Base-by-base conservation (phyloP, 2,113 vertebrate genomes). In the Nestor notabilis region DNA sequence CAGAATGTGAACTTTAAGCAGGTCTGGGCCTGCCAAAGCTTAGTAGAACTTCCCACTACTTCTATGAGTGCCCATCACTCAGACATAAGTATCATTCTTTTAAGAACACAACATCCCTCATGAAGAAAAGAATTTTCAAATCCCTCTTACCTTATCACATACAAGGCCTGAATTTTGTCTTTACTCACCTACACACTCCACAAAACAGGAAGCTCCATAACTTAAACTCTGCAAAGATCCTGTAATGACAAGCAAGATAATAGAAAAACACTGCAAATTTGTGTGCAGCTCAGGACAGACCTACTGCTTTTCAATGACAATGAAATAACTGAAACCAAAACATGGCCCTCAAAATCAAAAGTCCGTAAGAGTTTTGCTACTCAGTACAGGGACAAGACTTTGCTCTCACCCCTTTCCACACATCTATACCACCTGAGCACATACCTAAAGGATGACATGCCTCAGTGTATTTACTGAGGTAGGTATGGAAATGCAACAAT, bases 181-280 rank as follows among this genome's bases (percentile, higher is more conserved):
- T 81, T n/a, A 70, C 96, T 97, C 64, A 97, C 97, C 95, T 66
- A 52, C 2, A 11, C 95, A 97, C 13, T 66, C 87, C 1, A 15
- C 64, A 87, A 50, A 53, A 78, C 94, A 96, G 61, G 96, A 68
- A 80, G 65, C 35, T 71, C 9, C 58, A 8, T 56, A 50, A 71
- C 7, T 76, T 20, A 19, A 69, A 4, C 11, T 89, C 53, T 81
- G 83, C 29, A 50, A 56, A 39, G 55, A 52, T 76, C 75, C 97
- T 97, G 93, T 82, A 98, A 95, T 28, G 52, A 74, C 90, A 96
- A 58, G 77, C 49, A 76, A 71, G 49, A 83, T 29, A 61, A 81
- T 3, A 72, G 33, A 72, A 49, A 63, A 80, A 17, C 47, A 63
- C 44, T 56, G 14, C 56, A 80, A 82, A 71, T 17, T 37, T 33